phyloP scores from a whole-genome alignment of 1,140 invertebrate species.

The Drosophila pseudoananassae region DNA sequence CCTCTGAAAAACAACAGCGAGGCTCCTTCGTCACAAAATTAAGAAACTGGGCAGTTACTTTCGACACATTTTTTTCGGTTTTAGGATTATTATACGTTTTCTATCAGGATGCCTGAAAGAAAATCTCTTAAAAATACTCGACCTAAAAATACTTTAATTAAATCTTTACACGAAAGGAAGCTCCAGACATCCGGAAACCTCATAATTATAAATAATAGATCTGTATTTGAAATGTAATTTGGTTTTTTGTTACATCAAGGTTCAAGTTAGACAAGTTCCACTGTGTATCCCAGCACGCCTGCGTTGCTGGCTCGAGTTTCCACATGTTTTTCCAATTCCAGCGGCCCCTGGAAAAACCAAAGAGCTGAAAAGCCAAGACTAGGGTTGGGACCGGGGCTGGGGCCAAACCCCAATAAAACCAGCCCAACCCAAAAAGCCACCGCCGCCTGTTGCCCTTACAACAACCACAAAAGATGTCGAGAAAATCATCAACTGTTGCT shows the following conservation, averaged over 20 bases:
- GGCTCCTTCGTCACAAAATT: slow-evolving; percentile 41
- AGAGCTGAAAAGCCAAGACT: slow-evolving; percentile 48
- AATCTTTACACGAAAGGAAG: too few relatives aligned
- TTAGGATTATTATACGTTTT: too few relatives aligned
- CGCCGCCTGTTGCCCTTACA: slow-evolving; percentile 75
- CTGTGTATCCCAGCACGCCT: slow-evolving; percentile 54
- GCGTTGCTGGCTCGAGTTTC: slow-evolving; percentile 73
- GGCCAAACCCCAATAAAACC: slow-evolving; percentile 60
- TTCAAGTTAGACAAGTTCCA: background rate
- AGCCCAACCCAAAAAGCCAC: slow-evolving; percentile 67
- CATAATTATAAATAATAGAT: too few relatives aligned
- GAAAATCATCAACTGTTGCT: slow-evolving; percentile 54
- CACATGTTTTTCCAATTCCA: slow-evolving; percentile 70
- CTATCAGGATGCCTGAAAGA: too few relatives aligned
- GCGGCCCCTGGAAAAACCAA: slow-evolving; percentile 38
- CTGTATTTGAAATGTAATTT: too few relatives aligned
- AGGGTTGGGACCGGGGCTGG: slow-evolving; percentile 34
- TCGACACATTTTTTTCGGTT: too few relatives aligned
- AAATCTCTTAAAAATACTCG: too few relatives aligned
- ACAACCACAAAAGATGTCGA: slow-evolving; percentile 7
- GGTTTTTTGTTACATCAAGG: background rate
- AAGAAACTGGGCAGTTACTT: too few relatives aligned
- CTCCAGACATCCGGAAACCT: too few relatives aligned
- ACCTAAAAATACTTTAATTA: too few relatives aligned
- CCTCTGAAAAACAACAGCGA: slow-evolving; percentile 30